Evolutionary conservation across 2,113 vertebrate species (phyloP), one percentile per base, ranked within the genome.

Genomic region (Spermophilus dauricus): DNA sequence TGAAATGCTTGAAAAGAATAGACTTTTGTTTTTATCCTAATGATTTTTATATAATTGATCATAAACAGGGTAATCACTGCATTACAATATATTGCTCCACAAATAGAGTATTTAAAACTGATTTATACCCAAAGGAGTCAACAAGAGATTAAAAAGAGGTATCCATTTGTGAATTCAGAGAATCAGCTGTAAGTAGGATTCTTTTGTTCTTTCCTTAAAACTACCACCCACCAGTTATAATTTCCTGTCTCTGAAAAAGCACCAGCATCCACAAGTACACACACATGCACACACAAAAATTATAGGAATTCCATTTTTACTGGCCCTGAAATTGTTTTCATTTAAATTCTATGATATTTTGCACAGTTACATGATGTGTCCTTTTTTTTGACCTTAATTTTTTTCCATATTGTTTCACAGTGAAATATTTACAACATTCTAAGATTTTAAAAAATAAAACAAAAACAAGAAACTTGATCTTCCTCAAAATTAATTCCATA

Each of bases 401-500:
- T 95, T 13, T 65, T 56, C 30, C 75, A 58, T 24, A 95, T 80
- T 69, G 34, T 20, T 93, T 93, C 42, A 75, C 16, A 20, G 8
- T 80, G 34, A 76, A 69, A 69, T 73, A 65, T 70, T 93, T 88
- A 70, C 22, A 91, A 39, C 13, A 91, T 81, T 45, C 39, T 7
- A 75, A 76, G 20, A 76, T 80, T 86, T 76, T 63, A 34, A 48
- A 51, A 78, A 81, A 93, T 18, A 89, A 82, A 53, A 37, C 17
- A 82, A 89, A 92, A 95, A 20, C 32, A 83, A 96, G 18, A 69
- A 92, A 76, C 4, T 63, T 91, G 8, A 45, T 51, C 14, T 9
- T 97, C 14, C 30, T 84, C 26, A 93, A 87, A 95, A 85, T 80
- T 16, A 93, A 34, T 81, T 97, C 13, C 30, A 67, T 93, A 8